phyloP scores from a whole-genome alignment of 1,140 invertebrate species.

The Frieseomelitta varia region DNA sequence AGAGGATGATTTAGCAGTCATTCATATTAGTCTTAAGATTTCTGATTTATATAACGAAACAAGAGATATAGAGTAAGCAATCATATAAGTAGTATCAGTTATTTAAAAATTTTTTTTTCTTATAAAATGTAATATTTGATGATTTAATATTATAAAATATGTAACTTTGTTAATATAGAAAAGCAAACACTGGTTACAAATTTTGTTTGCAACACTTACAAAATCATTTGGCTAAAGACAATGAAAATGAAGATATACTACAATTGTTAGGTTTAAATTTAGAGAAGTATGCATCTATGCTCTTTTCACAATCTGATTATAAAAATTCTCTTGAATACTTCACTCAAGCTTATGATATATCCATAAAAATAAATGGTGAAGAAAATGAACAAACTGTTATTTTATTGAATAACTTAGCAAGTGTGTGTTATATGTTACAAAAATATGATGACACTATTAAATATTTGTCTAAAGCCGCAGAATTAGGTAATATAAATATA shows the following conservation, averaged over 20 bases:
- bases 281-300: slow-evolving; percentile 92
- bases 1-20: slow-evolving; percentile 88
- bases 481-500: slow-evolving; percentile 82
- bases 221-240: slow-evolving; percentile 81
- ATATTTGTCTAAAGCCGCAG: slow-evolving; percentile 88
- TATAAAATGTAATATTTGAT: slow-evolving; percentile 11
- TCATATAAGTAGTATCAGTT: slow-evolving; percentile 16
- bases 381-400: slow-evolving; percentile 88
- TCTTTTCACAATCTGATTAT: slow-evolving; percentile 85
- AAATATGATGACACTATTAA: slow-evolving; percentile 87
- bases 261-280: slow-evolving; percentile 87
- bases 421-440: slow-evolving; percentile 86
- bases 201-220: slow-evolving; percentile 89
- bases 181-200: slow-evolving; percentile 88
- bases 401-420: slow-evolving; percentile 93
- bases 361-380: slow-evolving; percentile 85
- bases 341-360: slow-evolving; percentile 87
- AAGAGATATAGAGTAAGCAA: slow-evolving; percentile 83
- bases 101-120: slow-evolving; percentile 6
- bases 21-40: slow-evolving; percentile 90
- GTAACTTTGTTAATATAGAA: slow-evolving; percentile 74
- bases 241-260: slow-evolving; percentile 83
- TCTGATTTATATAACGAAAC: slow-evolving; percentile 87
- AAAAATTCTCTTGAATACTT: slow-evolving; percentile 87
- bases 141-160: slow-evolving; percentile 27